phyloP scores from a whole-genome alignment of 2,113 vertebrate genomes.

The Malurus alboscapulatus region DNA sequence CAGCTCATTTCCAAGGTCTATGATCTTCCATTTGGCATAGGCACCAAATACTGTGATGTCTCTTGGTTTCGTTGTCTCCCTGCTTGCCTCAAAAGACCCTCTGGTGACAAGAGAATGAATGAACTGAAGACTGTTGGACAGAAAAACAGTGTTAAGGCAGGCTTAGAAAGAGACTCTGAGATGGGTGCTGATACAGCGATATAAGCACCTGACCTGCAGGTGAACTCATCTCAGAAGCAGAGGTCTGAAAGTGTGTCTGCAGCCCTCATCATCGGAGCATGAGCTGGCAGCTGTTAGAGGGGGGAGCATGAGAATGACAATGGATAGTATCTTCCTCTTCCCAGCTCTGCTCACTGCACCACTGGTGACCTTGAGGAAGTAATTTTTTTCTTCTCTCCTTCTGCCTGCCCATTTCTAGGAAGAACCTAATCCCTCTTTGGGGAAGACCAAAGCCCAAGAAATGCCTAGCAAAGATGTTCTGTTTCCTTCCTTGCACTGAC shows the following conservation, averaged over 20 bases:
- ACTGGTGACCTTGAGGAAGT: background rate
- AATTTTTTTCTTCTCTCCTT: background rate
- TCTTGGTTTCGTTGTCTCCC: constrained; percentile 80
- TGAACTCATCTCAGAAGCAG: background rate
- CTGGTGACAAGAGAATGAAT: background rate
- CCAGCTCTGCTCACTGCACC: background rate
- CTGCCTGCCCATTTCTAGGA: background rate
- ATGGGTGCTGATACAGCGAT: constrained; percentile 42
- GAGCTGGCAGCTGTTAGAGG: background rate
- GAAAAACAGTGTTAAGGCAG: background rate
- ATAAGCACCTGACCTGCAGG: background rate
- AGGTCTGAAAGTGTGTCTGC: background rate
- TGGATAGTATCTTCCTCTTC: background rate
- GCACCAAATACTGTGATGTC: constrained; percentile 66
- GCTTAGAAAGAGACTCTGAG: background rate
- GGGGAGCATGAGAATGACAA: background rate
- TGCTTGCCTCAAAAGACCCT: constrained; percentile 77
- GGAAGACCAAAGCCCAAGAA: background rate
- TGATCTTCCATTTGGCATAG: constrained; percentile 85
- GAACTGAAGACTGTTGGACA: background rate
- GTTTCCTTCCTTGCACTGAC: background rate
- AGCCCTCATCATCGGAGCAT: background rate
- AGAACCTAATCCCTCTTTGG: background rate
- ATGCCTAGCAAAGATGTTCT: background rate
- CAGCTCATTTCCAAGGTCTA: constrained; percentile 78